A percentile compares a stretch with the other conserved stretches of the same genome.
Evolutionary conservation across 2,113 vertebrate genomes (phyloP).

Genomic region (Tympanuchus pallidicinctus): DNA sequence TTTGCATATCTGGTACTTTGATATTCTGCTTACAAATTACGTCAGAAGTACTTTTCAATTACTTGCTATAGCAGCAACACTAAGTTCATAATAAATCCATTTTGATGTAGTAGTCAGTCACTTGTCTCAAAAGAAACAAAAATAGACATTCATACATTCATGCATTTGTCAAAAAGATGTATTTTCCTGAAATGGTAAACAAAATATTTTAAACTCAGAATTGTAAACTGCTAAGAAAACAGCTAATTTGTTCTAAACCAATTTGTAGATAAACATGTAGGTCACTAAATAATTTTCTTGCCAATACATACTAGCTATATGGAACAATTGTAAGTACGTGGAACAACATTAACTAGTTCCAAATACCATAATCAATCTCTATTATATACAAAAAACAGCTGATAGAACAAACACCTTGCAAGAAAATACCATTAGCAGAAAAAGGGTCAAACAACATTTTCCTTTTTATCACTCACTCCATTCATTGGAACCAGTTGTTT

Average conservation of each 20-base stretch:
- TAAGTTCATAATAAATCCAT: neutral
- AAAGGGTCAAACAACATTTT: neutral
- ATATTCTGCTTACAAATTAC: neutral
- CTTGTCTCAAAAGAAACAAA: neutral
- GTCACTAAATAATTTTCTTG: neutral
- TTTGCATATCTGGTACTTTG: neutral
- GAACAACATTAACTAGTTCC: neutral
- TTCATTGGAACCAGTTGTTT: neutral
- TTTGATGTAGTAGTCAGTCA: neutral
- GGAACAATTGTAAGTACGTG: neutral
- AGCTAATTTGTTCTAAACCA: neutral
- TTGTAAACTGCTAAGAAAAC: neutral
- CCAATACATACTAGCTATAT: neutral
- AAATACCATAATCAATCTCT: neutral
- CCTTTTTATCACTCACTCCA: neutral
- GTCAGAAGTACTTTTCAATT: neutral
- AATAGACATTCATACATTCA: neutral
- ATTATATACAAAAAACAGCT: neutral
- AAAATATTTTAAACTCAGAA: neutral
- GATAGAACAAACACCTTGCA: neutral
- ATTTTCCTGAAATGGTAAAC: neutral
- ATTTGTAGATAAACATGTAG: neutral
- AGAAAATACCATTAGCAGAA: neutral
- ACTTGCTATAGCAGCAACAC: neutral
- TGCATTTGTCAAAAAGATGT: neutral